A percentile compares a stretch with the other conserved stretches of the same genome.
phyloP scores from a whole-genome alignment of 1,140 invertebrate genomes.

The Microvelia longipes region DNA sequence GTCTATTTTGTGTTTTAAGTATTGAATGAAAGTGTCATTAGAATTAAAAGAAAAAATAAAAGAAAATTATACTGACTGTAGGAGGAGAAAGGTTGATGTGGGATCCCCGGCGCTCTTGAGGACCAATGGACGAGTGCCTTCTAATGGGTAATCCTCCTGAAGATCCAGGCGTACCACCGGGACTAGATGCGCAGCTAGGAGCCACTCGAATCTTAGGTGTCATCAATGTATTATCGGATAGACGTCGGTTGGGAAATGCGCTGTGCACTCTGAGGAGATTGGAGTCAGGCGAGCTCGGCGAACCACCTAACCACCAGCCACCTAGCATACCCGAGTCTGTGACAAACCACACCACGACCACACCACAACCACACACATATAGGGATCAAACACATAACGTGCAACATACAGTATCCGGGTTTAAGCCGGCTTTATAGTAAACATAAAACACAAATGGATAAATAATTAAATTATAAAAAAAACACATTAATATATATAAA shows the following conservation, averaged over 20 bases:
- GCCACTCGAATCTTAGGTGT: slow-evolving; percentile 70
- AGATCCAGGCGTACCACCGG: slow-evolving; percentile 64
- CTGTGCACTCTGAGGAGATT: slow-evolving; percentile 72
- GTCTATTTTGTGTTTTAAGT: too few species aligned
- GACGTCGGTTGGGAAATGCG: slow-evolving; percentile 61
- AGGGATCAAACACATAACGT: background rate
- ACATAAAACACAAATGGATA: background rate
- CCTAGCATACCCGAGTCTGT: slow-evolving; percentile 44
- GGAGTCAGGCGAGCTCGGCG: slow-evolving; percentile 61
- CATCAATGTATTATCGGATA: slow-evolving; percentile 83
- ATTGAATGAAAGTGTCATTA: too few species aligned
- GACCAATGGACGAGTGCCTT: slow-evolving; percentile 75
- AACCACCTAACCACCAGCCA: slow-evolving; percentile 53
- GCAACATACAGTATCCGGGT: background rate
- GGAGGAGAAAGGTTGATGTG: slow-evolving; percentile 72
- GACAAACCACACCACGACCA: slow-evolving; percentile 6
- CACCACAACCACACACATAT: slow-evolving; percentile 1
- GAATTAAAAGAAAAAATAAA: too few species aligned
- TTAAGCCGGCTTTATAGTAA: background rate
- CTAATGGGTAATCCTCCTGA: slow-evolving; percentile 59
- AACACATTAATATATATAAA: too few species aligned
- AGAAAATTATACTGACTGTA: slow-evolving; percentile 43
- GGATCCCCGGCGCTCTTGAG: slow-evolving; percentile 67
- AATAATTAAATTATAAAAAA: too few species aligned
- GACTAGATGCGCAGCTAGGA: slow-evolving; percentile 69